Evolutionary conservation across 2,888 invertebrate genomes (phyloP), one percentile per base, ranked within the genome.

Genomic region (Drosophila bunnanda): DNA sequence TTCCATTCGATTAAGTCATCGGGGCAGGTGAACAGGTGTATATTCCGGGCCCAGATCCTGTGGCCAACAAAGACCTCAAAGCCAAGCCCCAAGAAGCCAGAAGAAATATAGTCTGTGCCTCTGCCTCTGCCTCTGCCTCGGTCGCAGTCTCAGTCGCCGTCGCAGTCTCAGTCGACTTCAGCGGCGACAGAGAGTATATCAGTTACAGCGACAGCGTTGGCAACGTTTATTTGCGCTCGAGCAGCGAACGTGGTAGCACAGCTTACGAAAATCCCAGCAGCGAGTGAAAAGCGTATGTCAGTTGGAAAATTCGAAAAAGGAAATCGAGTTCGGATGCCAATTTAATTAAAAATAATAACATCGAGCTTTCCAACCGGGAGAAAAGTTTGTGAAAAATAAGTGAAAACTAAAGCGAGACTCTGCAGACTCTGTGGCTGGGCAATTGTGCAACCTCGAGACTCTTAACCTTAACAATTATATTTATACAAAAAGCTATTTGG

Each of bases 211-310:
- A 82, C 77, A 75, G 72, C 71, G 77, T 65, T 75, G 79, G 82
- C 82, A 84, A 84, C 87, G 88, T 89, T 91, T 91, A 91, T 91
- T 91, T 91, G 89, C 91, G 91, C 89, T 90, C 89, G 88, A 90
- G 80, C 91, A 90, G 80, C 86, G 91, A 91, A 91, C 89, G 91
- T 89, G 89, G 88, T 88, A 91, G 88, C 91, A 86, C 77, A 46
- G 62, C 65, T 73, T 54, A 50, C 50, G 50, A 52, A 54, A 17
- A 52, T 5, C 34, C 57, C 57, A 56, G 44, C 46, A 43, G 65
- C 74, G 60, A 41, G 46, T 34, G 52, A 44, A 68, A 71, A 61
- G 30, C 55, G 58, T 44, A 60, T 69, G 48, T 17, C 36, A 41
- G 66, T 57, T 54, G 54, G 46, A 46, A 56, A 65, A 73, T 65